Percentiles rank a stretch among this genome's conserved stretches.
Conservation (phyloP, 2,888 invertebrate genomes). For the Pterostichus niger region DNA sequence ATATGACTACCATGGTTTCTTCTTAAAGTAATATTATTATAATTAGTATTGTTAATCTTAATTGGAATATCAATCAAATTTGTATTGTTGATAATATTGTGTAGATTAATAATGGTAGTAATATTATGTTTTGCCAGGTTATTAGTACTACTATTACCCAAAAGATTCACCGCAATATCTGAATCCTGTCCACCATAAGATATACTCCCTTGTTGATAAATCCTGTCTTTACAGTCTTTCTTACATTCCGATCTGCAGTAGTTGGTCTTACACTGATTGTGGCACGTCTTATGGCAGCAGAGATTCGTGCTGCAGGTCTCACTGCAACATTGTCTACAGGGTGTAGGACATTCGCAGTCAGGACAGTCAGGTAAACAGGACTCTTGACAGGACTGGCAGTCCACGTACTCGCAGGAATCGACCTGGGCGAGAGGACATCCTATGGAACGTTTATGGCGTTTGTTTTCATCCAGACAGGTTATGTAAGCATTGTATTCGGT, state of each 20-base stretch:
- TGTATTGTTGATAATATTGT: conserved; percentile 76
- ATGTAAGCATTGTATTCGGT: conserved; percentile 73
- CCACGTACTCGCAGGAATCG: conserved; percentile 69
- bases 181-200: conserved; percentile 5
- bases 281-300: conserved; percentile 76
- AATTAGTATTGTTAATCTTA: conserved; percentile 74
- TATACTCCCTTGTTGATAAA: neutral
- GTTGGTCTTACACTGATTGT: conserved; percentile 73
- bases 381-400: conserved; percentile 69
- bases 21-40: conserved; percentile 74
- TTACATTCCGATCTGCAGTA: conserved; percentile 70
- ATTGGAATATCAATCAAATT: conserved; percentile 76
- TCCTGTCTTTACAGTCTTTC: conserved; percentile 63
- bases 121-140: conserved; percentile 72
- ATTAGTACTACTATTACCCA: conserved; percentile 43
- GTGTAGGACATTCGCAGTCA: conserved; percentile 71
- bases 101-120: conserved; percentile 76
- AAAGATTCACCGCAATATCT: conserved; percentile 1
- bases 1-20: conserved; percentile 56
- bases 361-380: conserved; percentile 68
- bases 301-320: conserved; percentile 72
- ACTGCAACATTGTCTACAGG: conserved; percentile 69
- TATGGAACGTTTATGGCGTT: conserved; percentile 71
- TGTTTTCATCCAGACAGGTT: conserved; percentile 71
- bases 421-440: conserved; percentile 68